Percentiles rank a stretch among this genome's conserved stretches.
Conservation (phyloP, 1,140 invertebrate species). For the Octopus bimaculoides region DNA sequence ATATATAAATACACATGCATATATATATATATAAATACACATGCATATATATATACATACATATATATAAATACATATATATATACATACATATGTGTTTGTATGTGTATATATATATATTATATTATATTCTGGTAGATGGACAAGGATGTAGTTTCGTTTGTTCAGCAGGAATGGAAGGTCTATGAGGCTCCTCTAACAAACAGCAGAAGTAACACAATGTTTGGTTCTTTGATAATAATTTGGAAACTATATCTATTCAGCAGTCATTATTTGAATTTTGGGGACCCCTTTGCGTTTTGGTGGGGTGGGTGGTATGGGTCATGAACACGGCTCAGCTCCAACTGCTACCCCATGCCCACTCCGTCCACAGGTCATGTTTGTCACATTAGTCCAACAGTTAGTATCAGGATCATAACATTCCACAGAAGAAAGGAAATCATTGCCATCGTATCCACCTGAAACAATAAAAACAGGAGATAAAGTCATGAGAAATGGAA, state of each 20-base stretch:
- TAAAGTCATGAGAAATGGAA: no score
- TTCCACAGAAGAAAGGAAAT: slow-evolving; percentile 80
- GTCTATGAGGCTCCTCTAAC: background rate
- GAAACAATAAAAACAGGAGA: slow-evolving; percentile 29
- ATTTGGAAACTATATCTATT: background rate
- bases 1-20: background rate
- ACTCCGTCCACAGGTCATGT: slow-evolving; percentile 80
- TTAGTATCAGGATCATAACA: slow-evolving; percentile 78
- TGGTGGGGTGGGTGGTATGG: background rate
- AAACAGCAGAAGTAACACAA: background rate
- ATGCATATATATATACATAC: background rate
- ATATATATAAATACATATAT: background rate
- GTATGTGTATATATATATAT: background rate
- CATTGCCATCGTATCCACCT: slow-evolving; percentile 82
- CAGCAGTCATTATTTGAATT: background rate
- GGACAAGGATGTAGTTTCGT: background rate
- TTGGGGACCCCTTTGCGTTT: background rate
- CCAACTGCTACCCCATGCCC: slow-evolving; percentile 87
- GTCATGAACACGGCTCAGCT: slow-evolving; percentile 22
- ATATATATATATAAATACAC: background rate
- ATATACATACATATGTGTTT: background rate
- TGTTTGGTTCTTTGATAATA: background rate
- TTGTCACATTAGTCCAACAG: slow-evolving; percentile 72
- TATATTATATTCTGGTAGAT: background rate
- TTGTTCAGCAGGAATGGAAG: background rate